Base-by-base conservation (phyloP, 1,140 invertebrate species). In the Andrena cerasifolii region DNA sequence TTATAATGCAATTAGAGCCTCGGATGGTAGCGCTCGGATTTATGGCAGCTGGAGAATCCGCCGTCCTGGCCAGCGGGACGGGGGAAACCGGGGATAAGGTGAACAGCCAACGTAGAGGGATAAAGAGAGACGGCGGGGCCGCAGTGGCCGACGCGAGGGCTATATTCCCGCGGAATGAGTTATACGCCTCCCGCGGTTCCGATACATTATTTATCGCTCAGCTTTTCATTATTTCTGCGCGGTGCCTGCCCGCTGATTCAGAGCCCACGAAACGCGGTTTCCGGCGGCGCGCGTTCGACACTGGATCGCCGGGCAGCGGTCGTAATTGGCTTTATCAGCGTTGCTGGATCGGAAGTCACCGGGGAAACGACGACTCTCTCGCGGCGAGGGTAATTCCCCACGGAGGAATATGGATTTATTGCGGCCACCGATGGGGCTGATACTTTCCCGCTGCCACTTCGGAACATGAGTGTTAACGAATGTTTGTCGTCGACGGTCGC, bases 1-100 rank as follows among this genome's bases (percentile, higher is more conserved):
- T 92, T 92, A 92, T 92, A 92, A 92, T 92, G 91, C 91, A 92
- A 92, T 92, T 92, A 92, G 90, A 91, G 90, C 88, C 89, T 88
- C 80, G 87, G 89, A 91, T 91, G 89, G 91, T 92, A 92, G 91
- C 90, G 86, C 88, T 89, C 89, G 90, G 89, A 91, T 92, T 91
- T 92, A 92, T 91, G 90, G 90, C 89, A 89, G 90, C 84, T 85
- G 83, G 87, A 88, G 89, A 89, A 86, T 89, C 86, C 71, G 47
- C 58, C 47, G 82, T 70, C 49, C 45, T 63, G 26, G 62, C 14
- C 26, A 24, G 62, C 56, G 59, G 45, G 45, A 58, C 45, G 59
- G 78, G 70, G 68, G 63, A 82, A 78, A 77, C 70, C 79, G 58
- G 54, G 26, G 62, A 47, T 51, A 53, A 51, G 49, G 45, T 73